Conservation (phyloP, 2,888 invertebrate genomes). For the Standfussiana lucernea region DNA sequence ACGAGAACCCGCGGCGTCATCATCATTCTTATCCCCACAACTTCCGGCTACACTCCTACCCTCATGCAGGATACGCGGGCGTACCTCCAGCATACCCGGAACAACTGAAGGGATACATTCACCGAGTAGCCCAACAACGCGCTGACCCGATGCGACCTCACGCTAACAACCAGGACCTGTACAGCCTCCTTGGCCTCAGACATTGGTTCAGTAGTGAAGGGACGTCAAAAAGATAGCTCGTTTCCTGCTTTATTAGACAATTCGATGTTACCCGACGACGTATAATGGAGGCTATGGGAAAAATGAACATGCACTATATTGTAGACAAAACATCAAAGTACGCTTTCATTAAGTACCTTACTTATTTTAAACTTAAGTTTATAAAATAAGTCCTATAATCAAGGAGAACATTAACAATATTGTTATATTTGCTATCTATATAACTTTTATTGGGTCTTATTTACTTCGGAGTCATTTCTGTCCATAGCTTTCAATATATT, state of each 20-base stretch:
- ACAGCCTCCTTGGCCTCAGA: conserved; percentile 86
- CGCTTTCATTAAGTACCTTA: conserved; percentile 43
- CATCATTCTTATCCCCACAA: conserved; percentile 87
- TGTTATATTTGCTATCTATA: background rate
- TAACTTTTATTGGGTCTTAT: conserved; percentile 28
- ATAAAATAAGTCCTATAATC: conserved; percentile 12
- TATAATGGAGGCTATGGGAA: conserved; percentile 89
- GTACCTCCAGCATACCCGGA: conserved; percentile 78
- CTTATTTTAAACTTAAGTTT: conserved; percentile 20
- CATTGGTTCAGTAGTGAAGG: conserved; percentile 89
- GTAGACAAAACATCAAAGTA: conserved; percentile 55
- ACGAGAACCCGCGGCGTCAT: conserved; percentile 86
- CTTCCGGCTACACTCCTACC: conserved; percentile 80
- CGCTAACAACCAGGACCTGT: conserved; percentile 84
- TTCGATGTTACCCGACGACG: conserved; percentile 90
- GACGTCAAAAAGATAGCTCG: conserved; percentile 87
- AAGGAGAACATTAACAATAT: conserved; percentile 20
- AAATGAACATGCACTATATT: conserved; percentile 68
- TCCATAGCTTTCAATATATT: conserved; percentile 89
- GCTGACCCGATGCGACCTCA: conserved; percentile 78
- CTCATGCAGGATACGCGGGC: conserved; percentile 74
- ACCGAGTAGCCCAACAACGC: conserved; percentile 78
- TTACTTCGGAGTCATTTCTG: conserved; percentile 61
- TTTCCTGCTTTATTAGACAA: conserved; percentile 79
- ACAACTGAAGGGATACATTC: conserved; percentile 79